Evolutionary conservation across 1,140 invertebrate genomes (phyloP).

Genomic region (Lasaia peninsularis): DNA sequence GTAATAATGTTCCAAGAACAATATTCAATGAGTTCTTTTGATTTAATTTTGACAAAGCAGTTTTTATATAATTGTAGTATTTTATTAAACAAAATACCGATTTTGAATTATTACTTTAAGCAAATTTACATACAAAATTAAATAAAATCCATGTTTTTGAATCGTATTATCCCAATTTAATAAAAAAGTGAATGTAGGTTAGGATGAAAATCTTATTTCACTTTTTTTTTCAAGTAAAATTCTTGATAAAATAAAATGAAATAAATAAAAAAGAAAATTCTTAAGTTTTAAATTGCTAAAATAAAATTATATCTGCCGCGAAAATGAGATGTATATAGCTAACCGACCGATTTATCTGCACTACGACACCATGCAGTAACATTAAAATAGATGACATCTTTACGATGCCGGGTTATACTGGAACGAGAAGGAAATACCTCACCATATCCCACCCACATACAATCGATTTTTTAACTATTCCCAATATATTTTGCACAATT

Average conservation of each 20-base stretch:
- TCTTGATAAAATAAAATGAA: slow-evolving; percentile 1
- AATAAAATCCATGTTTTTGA: too few relatives aligned
- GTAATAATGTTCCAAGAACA: too few relatives aligned
- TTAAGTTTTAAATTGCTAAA: not conserved
- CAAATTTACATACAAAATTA: too few relatives aligned
- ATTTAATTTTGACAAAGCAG: too few relatives aligned
- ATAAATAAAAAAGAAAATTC: slow-evolving; percentile 12
- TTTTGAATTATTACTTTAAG: too few relatives aligned
- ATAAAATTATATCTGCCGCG: slow-evolving; percentile 19
- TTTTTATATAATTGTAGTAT: too few relatives aligned
- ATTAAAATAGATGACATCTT: slow-evolving; percentile 51
- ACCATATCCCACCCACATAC: slow-evolving; percentile 65
- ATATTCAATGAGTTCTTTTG: too few relatives aligned
- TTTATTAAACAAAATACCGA: too few relatives aligned
- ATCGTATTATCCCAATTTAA: too few relatives aligned
- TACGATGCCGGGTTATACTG: slow-evolving; percentile 52
- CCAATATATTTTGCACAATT: slow-evolving; percentile 36
- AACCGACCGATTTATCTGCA: slow-evolving; percentile 45
- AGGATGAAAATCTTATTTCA: too few relatives aligned
- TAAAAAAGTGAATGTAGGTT: too few relatives aligned
- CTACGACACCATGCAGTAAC: slow-evolving; percentile 44
- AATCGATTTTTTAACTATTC: slow-evolving; percentile 70
- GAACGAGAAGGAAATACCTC: slow-evolving; percentile 46
- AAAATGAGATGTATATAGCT: slow-evolving; percentile 39
- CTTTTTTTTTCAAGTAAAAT: too few relatives aligned